A percentile compares a stretch with the other conserved stretches of the same genome.
phyloP scores from a whole-genome alignment of 2,888 invertebrate species.

The Bombylius major region DNA sequence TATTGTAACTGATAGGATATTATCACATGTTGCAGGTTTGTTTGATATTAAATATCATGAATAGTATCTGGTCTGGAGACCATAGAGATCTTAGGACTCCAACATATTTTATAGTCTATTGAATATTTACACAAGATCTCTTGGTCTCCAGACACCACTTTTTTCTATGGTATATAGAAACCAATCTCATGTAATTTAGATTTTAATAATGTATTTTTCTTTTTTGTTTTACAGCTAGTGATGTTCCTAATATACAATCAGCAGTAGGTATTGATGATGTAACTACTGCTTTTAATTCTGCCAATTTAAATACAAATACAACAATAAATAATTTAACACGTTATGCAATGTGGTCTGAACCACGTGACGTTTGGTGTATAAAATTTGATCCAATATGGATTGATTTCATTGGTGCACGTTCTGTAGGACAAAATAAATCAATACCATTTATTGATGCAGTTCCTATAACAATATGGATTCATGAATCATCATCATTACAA shows the following conservation, averaged over 20 bases:
- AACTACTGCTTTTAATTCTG: constrained; percentile 12
- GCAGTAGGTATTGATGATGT: constrained; percentile 20
- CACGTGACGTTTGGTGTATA: constrained; percentile 80
- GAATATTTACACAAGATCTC: too few relatives aligned
- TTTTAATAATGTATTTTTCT: background rate
- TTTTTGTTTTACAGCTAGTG: constrained; percentile 19
- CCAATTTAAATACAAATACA: constrained; percentile 19
- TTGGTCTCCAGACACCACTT: too few relatives aligned
- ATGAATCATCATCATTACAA: background rate
- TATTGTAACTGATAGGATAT: constrained; percentile 70
- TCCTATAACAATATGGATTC: constrained; percentile 74
- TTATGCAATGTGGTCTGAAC: constrained; percentile 64
- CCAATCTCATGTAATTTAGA: background rate
- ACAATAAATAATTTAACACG: constrained; percentile 30
- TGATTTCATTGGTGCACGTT: constrained; percentile 77
- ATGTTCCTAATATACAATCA: constrained; percentile 29
- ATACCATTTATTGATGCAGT: constrained; percentile 76
- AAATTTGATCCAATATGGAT: constrained; percentile 85
- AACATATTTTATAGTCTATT: too few relatives aligned
- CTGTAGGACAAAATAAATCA: constrained; percentile 56
- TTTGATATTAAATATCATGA: background rate
- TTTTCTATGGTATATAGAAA: background rate
- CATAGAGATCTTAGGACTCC: too few relatives aligned
- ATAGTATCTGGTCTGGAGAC: background rate
- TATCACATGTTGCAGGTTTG: constrained; percentile 54